Evolutionary conservation across 2,888 invertebrate genomes (phyloP), one percentile per base, ranked within the genome.

Genomic region (Netelia inedita): DNA sequence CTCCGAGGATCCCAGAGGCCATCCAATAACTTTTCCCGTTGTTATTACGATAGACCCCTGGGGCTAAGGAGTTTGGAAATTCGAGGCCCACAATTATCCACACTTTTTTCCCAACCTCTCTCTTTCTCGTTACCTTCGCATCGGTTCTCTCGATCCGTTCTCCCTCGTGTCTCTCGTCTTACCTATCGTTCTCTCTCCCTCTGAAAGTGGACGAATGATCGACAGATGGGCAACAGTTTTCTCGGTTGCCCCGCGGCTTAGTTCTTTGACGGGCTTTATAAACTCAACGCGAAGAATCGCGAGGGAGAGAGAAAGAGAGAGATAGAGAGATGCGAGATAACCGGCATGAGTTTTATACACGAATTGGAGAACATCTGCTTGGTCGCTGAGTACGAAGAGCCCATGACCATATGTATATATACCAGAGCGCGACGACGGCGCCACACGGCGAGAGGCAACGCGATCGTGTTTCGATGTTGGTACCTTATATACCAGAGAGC

Each of bases 201-300:
- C 85, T 73, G 57, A 83, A 84, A 79, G 79, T 74, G 85, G 83
- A 84, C 82, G 83, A 50, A 86, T 87, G 85, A 84, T 87, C 85
- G 87, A 87, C 86, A 87, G 86, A 87, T 87, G 87, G 87, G 84
- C 84, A 82, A 74, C 86, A 85, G 82, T 87, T 86, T 83, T 80
- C 85, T 85, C 79, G 69, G 78, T 71, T 75, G 86, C 79, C 85
- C 83, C 69, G 78, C 81, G 87, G 88, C 83, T 28, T 53, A 21
- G 28, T 76, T 79, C 55, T 73, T 66, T 79, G 75, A 82, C 72
- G 82, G 65, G 79, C 63, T 66, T 79, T 66, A 65, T 53, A 75
- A 85, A 80, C 80, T 72, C 59, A 59, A 23, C 63, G 68, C 66
- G 23, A 55, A 53, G 65, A 68, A 74, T 50, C 65, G 57, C 79